phyloP scores from a whole-genome alignment of 2,797 vertebrate genomes.

The Thunnus albacares region DNA sequence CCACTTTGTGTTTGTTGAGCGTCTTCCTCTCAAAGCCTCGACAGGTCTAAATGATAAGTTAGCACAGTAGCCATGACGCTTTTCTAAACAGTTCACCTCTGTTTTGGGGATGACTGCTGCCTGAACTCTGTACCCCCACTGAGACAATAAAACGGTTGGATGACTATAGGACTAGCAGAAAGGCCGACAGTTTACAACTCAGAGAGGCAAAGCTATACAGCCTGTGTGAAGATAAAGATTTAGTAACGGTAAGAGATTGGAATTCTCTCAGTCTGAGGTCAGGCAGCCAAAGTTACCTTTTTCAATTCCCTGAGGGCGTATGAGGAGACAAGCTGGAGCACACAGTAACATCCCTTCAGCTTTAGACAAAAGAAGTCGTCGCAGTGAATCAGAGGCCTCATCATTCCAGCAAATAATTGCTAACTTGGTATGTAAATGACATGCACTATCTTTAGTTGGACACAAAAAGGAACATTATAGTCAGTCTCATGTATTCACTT shows the following conservation, averaged over 20 bases:
- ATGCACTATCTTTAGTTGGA: constrained; percentile 24
- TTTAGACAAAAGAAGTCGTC: constrained; percentile 70
- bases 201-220: constrained; percentile 75
- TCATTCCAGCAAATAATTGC: constrained; percentile 67
- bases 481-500: constrained; percentile 18
- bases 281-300: constrained; percentile 82
- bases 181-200: constrained; percentile 85
- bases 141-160: constrained; percentile 89
- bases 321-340: constrained; percentile 62
- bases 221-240: constrained; percentile 83
- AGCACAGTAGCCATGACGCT: constrained; percentile 60
- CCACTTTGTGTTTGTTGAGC: constrained; percentile 27
- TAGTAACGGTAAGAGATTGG: constrained; percentile 84
- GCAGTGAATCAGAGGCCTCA: constrained; percentile 60
- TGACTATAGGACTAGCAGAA: constrained; percentile 83
- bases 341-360: constrained; percentile 66
- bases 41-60: constrained; percentile 56
- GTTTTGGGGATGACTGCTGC: constrained; percentile 81
- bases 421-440: constrained; percentile 63
- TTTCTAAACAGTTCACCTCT: constrained; percentile 79
- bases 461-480: constrained; percentile 13
- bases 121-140: constrained; percentile 85
- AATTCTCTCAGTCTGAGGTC: constrained; percentile 85
- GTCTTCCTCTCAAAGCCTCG: constrained; percentile 26
- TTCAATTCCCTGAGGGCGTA: constrained; percentile 67